Percentiles rank a stretch among this genome's conserved stretches.
Evolutionary conservation across 2,113 vertebrate species (phyloP).

Genomic region (Hypocryptadius cinnamomeus): DNA sequence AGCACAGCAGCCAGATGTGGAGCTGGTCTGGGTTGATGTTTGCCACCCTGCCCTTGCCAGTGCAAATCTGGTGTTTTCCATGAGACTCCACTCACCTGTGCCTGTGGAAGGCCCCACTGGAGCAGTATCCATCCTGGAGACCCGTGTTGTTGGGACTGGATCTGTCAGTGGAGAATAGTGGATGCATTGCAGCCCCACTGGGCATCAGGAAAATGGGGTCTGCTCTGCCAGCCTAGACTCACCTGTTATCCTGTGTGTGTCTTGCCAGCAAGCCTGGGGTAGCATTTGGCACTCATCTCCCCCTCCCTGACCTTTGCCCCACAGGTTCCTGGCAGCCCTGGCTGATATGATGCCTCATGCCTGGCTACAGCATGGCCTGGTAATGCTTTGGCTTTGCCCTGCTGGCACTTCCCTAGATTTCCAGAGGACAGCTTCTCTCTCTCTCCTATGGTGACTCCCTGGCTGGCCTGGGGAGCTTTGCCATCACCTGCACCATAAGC

Average conservation of each 20-base stretch:
- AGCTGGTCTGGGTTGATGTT: background rate
- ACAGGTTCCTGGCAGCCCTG: background rate
- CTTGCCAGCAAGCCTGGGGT: background rate
- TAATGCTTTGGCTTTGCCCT: background rate
- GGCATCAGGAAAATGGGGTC: background rate
- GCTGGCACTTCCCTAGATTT: background rate
- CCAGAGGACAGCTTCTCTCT: background rate
- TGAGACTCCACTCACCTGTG: background rate
- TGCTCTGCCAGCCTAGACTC: background rate
- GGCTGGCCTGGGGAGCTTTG: background rate
- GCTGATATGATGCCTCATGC: no score
- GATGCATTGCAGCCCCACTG: background rate
- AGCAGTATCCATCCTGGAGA: background rate
- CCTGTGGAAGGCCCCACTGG: no score
- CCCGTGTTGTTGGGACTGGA: fast-evolving
- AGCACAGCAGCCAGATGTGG: background rate
- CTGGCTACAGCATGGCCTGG: background rate
- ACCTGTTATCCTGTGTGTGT: no score
- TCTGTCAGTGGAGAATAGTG: background rate
- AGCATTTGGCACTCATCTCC: background rate
- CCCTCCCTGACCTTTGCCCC: fast-evolving
- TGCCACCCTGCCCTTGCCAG: no score
- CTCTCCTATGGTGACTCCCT: background rate
- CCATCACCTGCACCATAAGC: background rate
- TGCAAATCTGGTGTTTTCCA: background rate